Evolutionary conservation across 2,888 invertebrate genomes (phyloP), one percentile per base, ranked within the genome.

Genomic region (Pterostichus madidus): DNA sequence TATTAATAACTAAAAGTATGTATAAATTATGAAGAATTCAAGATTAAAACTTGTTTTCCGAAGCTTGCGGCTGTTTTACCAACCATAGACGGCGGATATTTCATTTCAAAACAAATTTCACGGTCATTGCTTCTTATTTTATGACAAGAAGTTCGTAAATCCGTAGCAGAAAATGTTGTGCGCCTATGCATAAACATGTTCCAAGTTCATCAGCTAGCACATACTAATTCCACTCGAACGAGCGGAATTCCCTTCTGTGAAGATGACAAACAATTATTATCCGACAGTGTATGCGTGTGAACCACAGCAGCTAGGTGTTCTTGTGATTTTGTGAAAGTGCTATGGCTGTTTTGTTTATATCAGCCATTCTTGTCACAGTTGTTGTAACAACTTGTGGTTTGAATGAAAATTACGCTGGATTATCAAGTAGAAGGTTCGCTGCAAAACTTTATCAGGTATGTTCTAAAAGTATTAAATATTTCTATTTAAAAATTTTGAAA

Each of bases 221-320:
- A 71, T 71, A 44, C 68, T 68, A 39, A 71, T 71, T 71, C 68
- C 68, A 71, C 44, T 71, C 44, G 61, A 61, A 61, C 46, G 5
- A 71, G 68, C 68, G 68, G 68, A 71, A 71, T 71, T 71, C 68
- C 68, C 68, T 44, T 64, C 64, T 71, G 13, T 39, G 68, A 71
- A 71, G 68, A 71, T 71, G 68, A 64, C 32, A 32, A 13, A 44
- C 44, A 71, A 71, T 44, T 44, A 71, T 44, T 44, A 56, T 56
- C 17, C 17, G 56, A 24, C 24, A 71, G 68, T 46, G 68, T 44
- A 44, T 71, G 68, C 24, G 39, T 17, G 44, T 56, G 13, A 15
- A 8, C 44, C 15, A 17, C 6, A 44, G 17, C 10, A 15, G 68
- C 7, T 44, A 71, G 68, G 39, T 64, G 64, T 32, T 35, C 17